Base-by-base conservation (phyloP, 2,888 invertebrate genomes). In the Biston betularia region DNA sequence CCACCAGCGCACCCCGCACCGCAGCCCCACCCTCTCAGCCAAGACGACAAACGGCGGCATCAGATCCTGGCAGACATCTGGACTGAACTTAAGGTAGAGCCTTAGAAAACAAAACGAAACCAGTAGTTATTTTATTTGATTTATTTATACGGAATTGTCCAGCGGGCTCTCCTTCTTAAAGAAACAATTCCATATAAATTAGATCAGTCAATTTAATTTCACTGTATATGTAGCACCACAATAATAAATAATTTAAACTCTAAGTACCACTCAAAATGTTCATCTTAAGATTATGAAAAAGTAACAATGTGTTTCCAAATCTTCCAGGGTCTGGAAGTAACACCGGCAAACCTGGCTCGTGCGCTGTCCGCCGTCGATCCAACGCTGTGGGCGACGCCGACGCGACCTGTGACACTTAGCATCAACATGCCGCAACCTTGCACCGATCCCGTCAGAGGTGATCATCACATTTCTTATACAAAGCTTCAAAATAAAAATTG, bases 381-480 rank as follows among this genome's bases (percentile, higher is more conserved):
- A 0, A 92, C 96, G 54, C 84, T 96, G 71, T 96, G 96, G 96
- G 95, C 96, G 49, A 94, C 96, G 6, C 95, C 96, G 0, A 90
- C 95, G 50, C 92, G 96, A 56, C 96, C 96, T 0, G 95, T 95
- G 40, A 96, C 96, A 0, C 94, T 96, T 63, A 96, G 96, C 87
- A 94, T 96, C 72, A 96, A 95, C 79, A 91, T 96, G 84, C 95
- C 96, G 40, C 94, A 95, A 65, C 93, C 95, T 72, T 81, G 79
- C 74, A 79, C 85, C 10, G 86, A 88, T 57, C 76, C 88, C 15
- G 83, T 82, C 53, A 79, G 85, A 75, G 92, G 92, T 90, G 74
- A 79, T 72, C 46, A n/a, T 33, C 40, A 38, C 4, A 45, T 14
- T 45, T 11, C 42, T 10, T 42, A 42, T 38, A 8, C 38, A 38